Conservation (phyloP, 2,888 invertebrate genomes). For the Brachyptera putata region DNA sequence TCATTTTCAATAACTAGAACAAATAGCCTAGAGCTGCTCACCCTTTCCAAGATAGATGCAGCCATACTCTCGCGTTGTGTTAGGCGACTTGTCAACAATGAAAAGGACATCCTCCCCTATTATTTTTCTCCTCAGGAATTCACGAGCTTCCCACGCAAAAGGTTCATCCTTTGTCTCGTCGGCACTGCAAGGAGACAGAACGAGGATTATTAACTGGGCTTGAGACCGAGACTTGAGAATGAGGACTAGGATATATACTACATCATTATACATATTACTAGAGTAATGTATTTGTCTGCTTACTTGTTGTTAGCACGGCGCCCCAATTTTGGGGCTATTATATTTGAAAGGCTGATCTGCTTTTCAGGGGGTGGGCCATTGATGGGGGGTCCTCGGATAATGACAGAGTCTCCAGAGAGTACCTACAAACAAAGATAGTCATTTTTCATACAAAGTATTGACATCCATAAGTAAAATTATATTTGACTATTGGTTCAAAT, state of each 20-base stretch:
- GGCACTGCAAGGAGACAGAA: constrained; percentile 45
- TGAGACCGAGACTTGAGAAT: not conserved
- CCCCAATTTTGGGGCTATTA: constrained; percentile 88
- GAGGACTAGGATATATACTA: no score
- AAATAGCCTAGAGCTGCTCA: no score
- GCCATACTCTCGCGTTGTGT: constrained; percentile 84
- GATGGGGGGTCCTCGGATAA: constrained; percentile 78
- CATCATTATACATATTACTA: not conserved
- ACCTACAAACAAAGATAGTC: constrained; percentile 59
- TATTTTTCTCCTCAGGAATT: constrained; percentile 86
- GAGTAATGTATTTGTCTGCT: not conserved
- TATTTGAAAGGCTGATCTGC: constrained; percentile 83
- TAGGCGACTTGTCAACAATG: constrained; percentile 70
- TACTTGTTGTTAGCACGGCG: constrained; percentile 50
- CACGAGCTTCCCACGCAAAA: constrained; percentile 96
- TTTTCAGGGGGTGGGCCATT: constrained; percentile 90
- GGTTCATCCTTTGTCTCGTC: constrained; percentile 82
- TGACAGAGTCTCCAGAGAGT: constrained; percentile 91
- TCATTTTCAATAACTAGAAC: no score
- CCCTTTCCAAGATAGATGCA: constrained; percentile 81
- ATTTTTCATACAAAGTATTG: not conserved
- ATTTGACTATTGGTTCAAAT: not conserved
- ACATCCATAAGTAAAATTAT: constrained; percentile 25
- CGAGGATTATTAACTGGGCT: constrained; percentile 3
- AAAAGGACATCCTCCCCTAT: constrained; percentile 89